Evolutionary conservation across 2,797 vertebrate genomes (phyloP).

Genomic region (Chaenodraco wilsoni): DNA sequence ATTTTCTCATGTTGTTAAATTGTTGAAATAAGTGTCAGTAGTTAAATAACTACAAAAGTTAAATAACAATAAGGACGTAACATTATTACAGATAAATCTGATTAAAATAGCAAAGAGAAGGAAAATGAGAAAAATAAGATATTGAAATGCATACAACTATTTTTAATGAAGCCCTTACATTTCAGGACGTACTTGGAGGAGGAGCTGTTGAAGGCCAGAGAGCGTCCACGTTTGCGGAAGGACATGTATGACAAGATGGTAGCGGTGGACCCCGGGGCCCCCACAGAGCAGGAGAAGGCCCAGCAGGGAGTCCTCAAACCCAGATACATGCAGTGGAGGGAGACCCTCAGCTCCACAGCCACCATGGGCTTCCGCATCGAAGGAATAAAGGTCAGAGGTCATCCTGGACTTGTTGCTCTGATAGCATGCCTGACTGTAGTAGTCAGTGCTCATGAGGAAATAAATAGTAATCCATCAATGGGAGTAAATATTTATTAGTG

Average conservation of each 20-base stretch:
- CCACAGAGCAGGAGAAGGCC: slow-evolving; percentile 85
- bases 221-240: slow-evolving; percentile 85
- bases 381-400: slow-evolving; percentile 88
- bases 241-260: slow-evolving; percentile 97
- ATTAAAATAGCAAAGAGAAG: neutral
- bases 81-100: neutral
- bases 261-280: slow-evolving; percentile 88
- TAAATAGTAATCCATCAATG: slow-evolving; percentile 27
- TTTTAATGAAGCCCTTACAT: neutral
- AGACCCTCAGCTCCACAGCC: slow-evolving; percentile 91
- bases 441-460: slow-evolving; percentile 8
- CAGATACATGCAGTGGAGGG: slow-evolving; percentile 96
- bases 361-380: slow-evolving; percentile 92
- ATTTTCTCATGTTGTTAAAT: no score
- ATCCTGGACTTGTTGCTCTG: neutral
- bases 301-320: slow-evolving; percentile 90
- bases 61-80: neutral
- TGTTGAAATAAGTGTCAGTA: no score
- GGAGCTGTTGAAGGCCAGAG: slow-evolving; percentile 88
- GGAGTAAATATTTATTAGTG: slow-evolving; percentile 52
- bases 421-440: neutral
- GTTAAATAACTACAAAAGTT: neutral
- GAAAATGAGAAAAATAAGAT: neutral
- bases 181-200: slow-evolving; percentile 92
- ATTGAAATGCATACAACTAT: neutral